Base-by-base conservation (phyloP, 1,140 invertebrate species). In the Bradysia coprophila region DNA sequence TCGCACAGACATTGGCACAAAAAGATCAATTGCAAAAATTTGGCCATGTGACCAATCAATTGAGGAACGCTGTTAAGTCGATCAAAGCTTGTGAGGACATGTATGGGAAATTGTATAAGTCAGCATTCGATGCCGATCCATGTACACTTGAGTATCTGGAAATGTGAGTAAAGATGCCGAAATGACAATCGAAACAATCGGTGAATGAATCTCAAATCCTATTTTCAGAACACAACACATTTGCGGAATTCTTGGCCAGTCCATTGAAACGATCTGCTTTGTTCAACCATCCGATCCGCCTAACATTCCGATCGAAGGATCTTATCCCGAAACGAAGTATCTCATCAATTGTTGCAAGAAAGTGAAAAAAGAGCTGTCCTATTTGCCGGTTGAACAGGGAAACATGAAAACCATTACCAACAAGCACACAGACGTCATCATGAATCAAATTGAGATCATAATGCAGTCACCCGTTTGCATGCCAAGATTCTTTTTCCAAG, bases 61-160 rank as follows among this genome's bases (percentile, higher is more conserved):
- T 72, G 50, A 48, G 52, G 6, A 61, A 61, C 32, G 39, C 57
- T 38, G 59, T 55, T 5, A 85, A 86, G 38, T 77, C 86, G 28
- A 75, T 91, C 33, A 73, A 77, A 43, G 67, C 59, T 2, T 78
- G 85, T 44, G 78, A 81, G 20, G 76, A 81, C 21, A 69, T 76
- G 32, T 91, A 89, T 57, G 80, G 76, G 44, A 76, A 76, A 45
- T 65, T 95, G 1, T 93, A 92, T 55, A 80, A 90, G 55, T 84
- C 84, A 15, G 84, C 87, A 31, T 96, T 95, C 67, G 88, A 95
- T 69, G 89, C 90, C 9, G 89, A 95, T 66, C 75, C 78, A 28
- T 71, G 74, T 9, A 85, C 85, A n/a, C 60, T 93, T 38, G 65
- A 76, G 23, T 88, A 89, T 51, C 73, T 95, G 3, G 66, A 75